Base-by-base conservation (phyloP, 2,113 vertebrate genomes). In the Muscicapa adusta region DNA sequence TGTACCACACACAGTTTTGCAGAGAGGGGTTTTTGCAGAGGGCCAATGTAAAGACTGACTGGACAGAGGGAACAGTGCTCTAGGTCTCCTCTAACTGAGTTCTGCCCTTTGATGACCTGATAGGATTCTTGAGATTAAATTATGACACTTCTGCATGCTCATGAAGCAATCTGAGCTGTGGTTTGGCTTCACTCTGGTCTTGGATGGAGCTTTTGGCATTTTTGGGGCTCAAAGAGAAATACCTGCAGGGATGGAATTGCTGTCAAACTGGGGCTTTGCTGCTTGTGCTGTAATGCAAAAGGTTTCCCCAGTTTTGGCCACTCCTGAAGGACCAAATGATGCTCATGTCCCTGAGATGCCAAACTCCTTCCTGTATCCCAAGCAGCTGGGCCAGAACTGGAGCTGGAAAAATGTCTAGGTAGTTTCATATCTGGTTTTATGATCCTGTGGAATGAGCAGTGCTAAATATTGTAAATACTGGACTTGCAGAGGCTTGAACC, bases 401-500 rank as follows among this genome's bases (percentile, higher is more conserved):
- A 79, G 45, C 38, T 94, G 81, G 33, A 38, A 79, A 80, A 86
- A 56, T 5, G 13, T 65, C 91, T 47, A 17, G 48, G 58, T n/a
- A 40, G 78, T 70, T 97, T 85, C 73, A 45, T 38, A 38, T 61
- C 45, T 20, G 7, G 28, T 72, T 94, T 94, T 76, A 36, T 76
- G 71, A 56, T 61, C 24, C n/a, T 36, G 6, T 90, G 70, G n/a
- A 63, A 65, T 28, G 70, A 94, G 54, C 23, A 91, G 72, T 45
- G 60, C 47, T 98, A 76, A 98, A n/a, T 85, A 22, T 66, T 93
- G 28, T 82, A 77, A 96, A 93, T 89, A 31, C 88, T 97, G 95
- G 48, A 77, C 94, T 97, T 98, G 85, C 29, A 98, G 98, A 97
- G 96, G 86, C 96, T 98, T 85, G 97, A 97, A 79, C 97, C 97